These are phyloP conservation scores for Drosophila pseudoobscura DNA, from an alignment of 1,140 invertebrate species.

Conservation along the genomic window DNA sequence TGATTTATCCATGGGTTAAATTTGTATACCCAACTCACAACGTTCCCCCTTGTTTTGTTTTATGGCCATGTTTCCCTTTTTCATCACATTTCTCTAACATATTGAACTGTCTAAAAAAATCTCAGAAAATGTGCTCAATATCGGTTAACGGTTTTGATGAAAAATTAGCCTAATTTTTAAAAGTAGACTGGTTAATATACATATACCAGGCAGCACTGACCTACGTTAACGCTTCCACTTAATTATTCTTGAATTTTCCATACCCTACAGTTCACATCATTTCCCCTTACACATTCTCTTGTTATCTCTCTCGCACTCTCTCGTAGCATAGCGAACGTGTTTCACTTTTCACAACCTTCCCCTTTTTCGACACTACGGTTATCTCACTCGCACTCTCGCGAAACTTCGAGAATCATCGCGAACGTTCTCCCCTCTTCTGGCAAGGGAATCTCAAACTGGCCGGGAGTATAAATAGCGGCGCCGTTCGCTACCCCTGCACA, in stretches of 20 bases:
- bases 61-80: too few relatives aligned
- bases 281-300: constrained; percentile 11
- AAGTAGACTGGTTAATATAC: too few relatives aligned
- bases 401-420: constrained; percentile 2
- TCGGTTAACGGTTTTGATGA: too few relatives aligned
- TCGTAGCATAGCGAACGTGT: constrained; percentile 86
- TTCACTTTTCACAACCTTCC: constrained; percentile 89
- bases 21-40: too few relatives aligned
- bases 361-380: constrained; percentile 60
- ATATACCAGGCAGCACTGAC: too few relatives aligned
- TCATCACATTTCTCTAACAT: too few relatives aligned
- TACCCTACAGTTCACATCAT: background rate
- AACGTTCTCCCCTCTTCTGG: constrained; percentile 27
- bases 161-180: too few relatives aligned
- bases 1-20: too few relatives aligned
- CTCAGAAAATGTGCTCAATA: too few relatives aligned
- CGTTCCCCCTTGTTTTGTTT: too few relatives aligned
- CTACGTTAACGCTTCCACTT: too few relatives aligned
- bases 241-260: constrained; percentile 63
- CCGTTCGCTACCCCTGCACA: constrained; percentile 31
- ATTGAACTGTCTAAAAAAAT: too few relatives aligned
- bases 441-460: constrained; percentile 21
- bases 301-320: constrained; percentile 13
- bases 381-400: background rate
- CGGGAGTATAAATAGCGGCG: constrained; percentile 53